Base-by-base conservation (phyloP, 1,140 invertebrate genomes). In the Globodera rostochiensis region DNA sequence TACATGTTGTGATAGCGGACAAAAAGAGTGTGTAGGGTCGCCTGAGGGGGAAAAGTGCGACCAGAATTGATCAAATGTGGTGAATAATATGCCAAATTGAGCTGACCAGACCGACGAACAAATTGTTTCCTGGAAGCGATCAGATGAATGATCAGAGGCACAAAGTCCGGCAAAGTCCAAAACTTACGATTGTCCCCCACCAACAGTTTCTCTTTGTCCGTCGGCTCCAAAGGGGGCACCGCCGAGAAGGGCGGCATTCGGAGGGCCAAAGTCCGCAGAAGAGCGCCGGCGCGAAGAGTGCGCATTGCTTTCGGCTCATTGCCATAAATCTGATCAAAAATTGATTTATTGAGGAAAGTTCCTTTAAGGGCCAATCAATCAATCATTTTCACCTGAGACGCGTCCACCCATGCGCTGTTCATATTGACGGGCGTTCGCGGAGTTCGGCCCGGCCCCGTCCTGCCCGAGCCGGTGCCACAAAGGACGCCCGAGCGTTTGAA, bases 381-480 rank as follows among this genome's bases (percentile, higher is more conserved):
- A 8, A 47, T 50, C 49, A 66, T 67, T 82, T 79, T 36, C 13
- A 85, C 84, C 21, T 82, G 83, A 5, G 85, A 86, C 3, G 69
- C 86, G 76, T 86, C 85, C 71, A 86, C 80, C 57, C 50, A 87
- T n/a, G 79, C 83, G 13, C 77, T 88, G 69, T 86, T 86, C 60
- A 87, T 86, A 46, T 86, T 86, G 13, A 86, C 69, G 9, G 86
- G 83, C 46, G 84, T 75, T 15, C 85, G 50, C 21, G 84, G 85
- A 25, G 76, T 67, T 60, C 77, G 13, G 3, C 84, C 81, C 36
- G 67, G 77, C 49, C 77, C 74, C 49, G 66, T 66, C 50, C 77
- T 36, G 11, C 77, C 47, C 36, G 77, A 46, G 45, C 86, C 85
- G 57, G 84, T 86, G 15, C 77, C 74, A 60, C 85, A 86, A 4